Evolutionary conservation across 2,113 vertebrate genomes (phyloP).

Genomic region (Pagrus major): DNA sequence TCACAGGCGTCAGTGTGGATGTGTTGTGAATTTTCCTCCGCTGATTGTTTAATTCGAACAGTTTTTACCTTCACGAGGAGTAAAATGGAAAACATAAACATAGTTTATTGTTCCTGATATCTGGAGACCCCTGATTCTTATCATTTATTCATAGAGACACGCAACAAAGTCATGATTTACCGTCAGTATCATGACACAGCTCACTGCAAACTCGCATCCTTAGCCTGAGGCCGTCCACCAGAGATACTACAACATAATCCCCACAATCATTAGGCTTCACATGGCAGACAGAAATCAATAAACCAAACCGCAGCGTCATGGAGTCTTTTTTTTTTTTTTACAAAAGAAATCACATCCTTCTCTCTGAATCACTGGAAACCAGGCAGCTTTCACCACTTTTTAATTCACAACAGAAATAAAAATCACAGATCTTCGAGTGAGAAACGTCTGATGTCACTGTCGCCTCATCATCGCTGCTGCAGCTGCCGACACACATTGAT

Average conservation of each 20-base stretch:
- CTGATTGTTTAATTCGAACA: no score
- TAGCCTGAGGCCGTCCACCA: constrained; percentile 5
- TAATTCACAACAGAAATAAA: background rate
- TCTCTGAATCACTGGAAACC: background rate
- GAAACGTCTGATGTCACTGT: background rate
- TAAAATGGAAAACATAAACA: no score
- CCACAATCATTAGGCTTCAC: constrained; percentile 1
- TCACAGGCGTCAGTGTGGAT: no score
- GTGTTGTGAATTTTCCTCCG: no score
- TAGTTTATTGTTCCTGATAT: no score
- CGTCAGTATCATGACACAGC: background rate
- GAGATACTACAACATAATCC: background rate
- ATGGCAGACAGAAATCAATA: constrained; percentile 20
- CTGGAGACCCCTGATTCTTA: no score
- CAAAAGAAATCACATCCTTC: background rate
- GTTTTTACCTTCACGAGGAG: no score
- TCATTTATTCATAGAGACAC: background rate
- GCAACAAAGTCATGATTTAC: background rate
- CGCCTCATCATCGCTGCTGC: background rate
- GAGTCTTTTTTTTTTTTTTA: no score
- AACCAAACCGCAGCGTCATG: background rate
- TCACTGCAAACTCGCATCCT: background rate
- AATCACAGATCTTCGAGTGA: background rate
- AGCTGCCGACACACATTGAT: background rate
- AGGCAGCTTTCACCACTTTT: background rate